Conservation (phyloP, 2,888 invertebrate species). For the Thecophora atra region DNA sequence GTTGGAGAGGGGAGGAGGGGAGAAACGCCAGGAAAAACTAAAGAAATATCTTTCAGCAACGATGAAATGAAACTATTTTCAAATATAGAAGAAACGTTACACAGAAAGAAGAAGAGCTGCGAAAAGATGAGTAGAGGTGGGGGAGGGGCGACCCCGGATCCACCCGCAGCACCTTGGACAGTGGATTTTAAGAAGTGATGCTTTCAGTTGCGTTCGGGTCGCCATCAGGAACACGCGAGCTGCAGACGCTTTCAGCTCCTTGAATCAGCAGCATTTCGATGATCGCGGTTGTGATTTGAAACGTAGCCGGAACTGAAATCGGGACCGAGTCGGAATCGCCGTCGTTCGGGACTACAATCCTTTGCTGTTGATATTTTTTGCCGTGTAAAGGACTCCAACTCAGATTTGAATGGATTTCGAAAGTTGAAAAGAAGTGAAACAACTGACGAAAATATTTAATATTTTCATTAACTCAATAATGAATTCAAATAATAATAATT, state of each 20-base stretch:
- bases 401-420: not conserved
- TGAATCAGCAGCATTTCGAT: not conserved
- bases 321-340: no score
- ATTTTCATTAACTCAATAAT: no score
- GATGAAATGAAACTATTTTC: not conserved
- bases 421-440: constrained; percentile 19
- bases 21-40: not conserved
- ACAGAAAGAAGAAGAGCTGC: no score
- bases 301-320: no score
- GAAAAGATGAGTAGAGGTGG: not conserved
- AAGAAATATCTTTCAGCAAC: not conserved
- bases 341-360: no score
- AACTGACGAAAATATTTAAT: no score
- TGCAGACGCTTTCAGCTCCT: not conserved
- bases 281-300: no score
- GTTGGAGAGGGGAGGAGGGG: not conserved
- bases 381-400: constrained; percentile 32
- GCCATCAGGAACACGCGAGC: constrained; percentile 61
- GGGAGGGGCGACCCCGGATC: constrained; percentile 39
- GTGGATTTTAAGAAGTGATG: constrained; percentile 59
- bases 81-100: not conserved
- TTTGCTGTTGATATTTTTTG: constrained; percentile 39
- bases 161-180: constrained; percentile 66
- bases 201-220: constrained; percentile 66
- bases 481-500: no score